phyloP scores from a whole-genome alignment of 2,797 vertebrate genomes.

The Chiloscyllium punctatum region DNA sequence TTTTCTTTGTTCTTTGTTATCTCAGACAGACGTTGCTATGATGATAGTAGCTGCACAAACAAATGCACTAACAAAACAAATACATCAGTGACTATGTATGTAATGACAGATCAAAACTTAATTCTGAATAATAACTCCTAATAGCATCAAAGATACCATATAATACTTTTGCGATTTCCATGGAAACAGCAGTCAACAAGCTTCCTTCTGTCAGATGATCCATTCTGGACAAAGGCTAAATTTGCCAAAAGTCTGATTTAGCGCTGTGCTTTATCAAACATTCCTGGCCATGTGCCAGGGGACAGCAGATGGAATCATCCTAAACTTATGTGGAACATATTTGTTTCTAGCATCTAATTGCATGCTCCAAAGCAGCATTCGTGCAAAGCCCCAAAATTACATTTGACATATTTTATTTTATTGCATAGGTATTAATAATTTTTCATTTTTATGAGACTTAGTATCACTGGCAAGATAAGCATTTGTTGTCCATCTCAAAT shows the following conservation, averaged over 20 bases:
- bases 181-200: not conserved
- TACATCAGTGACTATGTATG: not conserved
- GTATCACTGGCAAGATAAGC: no score
- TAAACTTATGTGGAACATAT: constrained; percentile 13
- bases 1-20: no score
- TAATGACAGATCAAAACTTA: not conserved
- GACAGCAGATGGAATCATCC: not conserved
- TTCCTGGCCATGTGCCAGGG: constrained; percentile 1
- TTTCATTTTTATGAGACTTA: not conserved
- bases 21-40: not conserved
- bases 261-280: constrained; percentile 31
- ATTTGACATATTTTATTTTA: not conserved
- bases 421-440: not conserved
- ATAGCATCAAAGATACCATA: not conserved
- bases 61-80: no score
- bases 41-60: not conserved
- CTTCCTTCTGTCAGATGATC: constrained; percentile 9
- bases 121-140: not conserved
- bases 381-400: not conserved
- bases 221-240: constrained; percentile 13
- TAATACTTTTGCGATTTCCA: not conserved
- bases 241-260: constrained; percentile 30
- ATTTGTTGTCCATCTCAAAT: no score
- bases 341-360: constrained; percentile 8
- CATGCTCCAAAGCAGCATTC: not conserved